Evolutionary conservation across 2,888 invertebrate species (phyloP).

Genomic region (Beris chalybata): DNA sequence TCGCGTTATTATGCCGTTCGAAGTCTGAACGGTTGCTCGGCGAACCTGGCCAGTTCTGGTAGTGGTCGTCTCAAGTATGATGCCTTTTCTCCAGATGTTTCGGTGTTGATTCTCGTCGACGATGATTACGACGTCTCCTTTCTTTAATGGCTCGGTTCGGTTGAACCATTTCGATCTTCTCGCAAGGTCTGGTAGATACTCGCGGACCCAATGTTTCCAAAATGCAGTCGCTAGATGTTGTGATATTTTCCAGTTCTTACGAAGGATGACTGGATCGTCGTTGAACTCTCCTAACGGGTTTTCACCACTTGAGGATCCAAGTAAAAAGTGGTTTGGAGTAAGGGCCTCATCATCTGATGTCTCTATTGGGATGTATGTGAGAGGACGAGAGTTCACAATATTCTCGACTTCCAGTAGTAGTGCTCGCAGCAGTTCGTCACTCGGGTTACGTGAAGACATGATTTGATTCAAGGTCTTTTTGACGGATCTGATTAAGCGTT

Average conservation of each 20-base stretch:
- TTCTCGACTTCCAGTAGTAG: constrained; percentile 36
- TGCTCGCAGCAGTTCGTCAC: constrained; percentile 38
- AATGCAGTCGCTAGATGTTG: constrained; percentile 31
- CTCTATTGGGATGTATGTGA: background rate
- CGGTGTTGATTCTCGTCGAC: constrained; percentile 35
- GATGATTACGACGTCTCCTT: constrained; percentile 38
- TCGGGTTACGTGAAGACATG: background rate
- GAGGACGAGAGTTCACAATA: constrained; percentile 41
- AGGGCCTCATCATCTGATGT: too few relatives aligned
- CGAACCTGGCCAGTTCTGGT: constrained; percentile 35
- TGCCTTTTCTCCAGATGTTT: constrained; percentile 39
- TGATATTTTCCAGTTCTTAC: constrained; percentile 35
- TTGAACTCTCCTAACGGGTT: constrained; percentile 35
- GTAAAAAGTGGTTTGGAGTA: too few relatives aligned
- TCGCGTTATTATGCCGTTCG: background rate
- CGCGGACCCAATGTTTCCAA: constrained; percentile 41
- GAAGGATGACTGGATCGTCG: constrained; percentile 33
- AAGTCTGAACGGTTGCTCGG: constrained; percentile 14
- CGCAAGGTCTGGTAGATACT: constrained; percentile 41
- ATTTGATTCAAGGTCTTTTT: constrained; percentile 25
- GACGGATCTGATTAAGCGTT: too few relatives aligned
- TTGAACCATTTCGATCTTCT: constrained; percentile 38
- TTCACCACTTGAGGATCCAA: constrained; percentile 15
- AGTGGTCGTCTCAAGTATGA: constrained; percentile 15
- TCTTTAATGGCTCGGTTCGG: constrained; percentile 28